Evolutionary conservation across 2,888 invertebrate species (phyloP).

Genomic region (Drosophila neotestacea): DNA sequence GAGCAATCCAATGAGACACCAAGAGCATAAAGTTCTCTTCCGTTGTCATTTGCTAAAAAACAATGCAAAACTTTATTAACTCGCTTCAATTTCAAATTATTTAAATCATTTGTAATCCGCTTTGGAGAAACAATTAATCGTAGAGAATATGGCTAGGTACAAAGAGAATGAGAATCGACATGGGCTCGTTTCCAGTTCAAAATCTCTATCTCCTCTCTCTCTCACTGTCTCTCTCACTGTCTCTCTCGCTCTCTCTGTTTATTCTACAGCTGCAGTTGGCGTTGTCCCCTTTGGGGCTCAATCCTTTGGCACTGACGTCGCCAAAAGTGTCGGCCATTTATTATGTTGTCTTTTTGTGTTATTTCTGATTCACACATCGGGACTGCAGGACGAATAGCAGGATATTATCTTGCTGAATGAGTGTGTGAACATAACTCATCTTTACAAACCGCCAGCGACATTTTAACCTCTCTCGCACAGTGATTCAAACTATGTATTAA

Average conservation of each 20-base stretch:
- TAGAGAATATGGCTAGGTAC: constrained; percentile 27
- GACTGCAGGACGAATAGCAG: constrained; percentile 27
- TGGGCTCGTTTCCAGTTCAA: constrained; percentile 8
- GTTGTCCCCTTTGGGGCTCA: constrained; percentile 1
- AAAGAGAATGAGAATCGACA: neutral
- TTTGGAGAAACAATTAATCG: constrained; percentile 70
- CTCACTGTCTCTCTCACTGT: neutral
- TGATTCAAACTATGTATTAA: constrained; percentile 5
- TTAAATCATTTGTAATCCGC: constrained; percentile 67
- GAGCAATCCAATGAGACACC: constrained; percentile 59
- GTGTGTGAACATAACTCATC: constrained; percentile 53
- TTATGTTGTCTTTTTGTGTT: constrained; percentile 36
- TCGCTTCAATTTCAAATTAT: constrained; percentile 38
- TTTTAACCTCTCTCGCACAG: constrained; percentile 34
- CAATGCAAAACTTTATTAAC: constrained; percentile 59
- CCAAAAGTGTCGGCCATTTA: constrained; percentile 60
- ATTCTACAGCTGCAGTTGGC: constrained; percentile 9
- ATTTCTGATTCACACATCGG: constrained; percentile 42
- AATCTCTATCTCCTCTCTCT: constrained; percentile 2
- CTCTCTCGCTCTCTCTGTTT: constrained; percentile 1
- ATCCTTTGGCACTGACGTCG: constrained; percentile 27
- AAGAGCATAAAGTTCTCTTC: neutral
- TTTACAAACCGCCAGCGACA: constrained; percentile 25
- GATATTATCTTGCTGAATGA: constrained; percentile 54
- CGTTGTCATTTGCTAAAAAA: constrained; percentile 10